Evolutionary conservation across 2,797 vertebrate genomes (phyloP), one percentile per base, ranked within the genome.

Genomic region (Scarus forsteni): DNA sequence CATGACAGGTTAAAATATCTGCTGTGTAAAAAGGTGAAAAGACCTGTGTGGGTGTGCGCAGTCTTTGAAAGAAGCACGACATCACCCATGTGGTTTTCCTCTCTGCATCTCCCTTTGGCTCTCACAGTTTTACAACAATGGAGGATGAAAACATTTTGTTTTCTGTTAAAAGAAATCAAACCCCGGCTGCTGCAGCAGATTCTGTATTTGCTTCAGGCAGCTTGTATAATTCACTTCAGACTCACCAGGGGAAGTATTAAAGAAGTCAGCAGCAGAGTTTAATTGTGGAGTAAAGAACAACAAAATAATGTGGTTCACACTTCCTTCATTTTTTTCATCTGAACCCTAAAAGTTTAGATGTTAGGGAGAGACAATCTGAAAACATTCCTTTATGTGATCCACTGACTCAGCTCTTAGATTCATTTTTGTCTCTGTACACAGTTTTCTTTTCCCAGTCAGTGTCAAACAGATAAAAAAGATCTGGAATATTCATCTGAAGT

Each of bases 201-300:
- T 64, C 60, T 79, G 69, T 73, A 73, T 73, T 89, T 75, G 85
- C 88, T 88, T 75, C 61, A 82, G 79, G 81, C 84, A 11, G 54
- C 62, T 81, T 80, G 77, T 85, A 72, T 85, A 85, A 88, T 85
- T 89, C 70, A 80, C 64, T 76, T 88, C 62, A 72, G 51, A 81
- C 58, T 54, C 67, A 77, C 70, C 76, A 66, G 53, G 54, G 71
- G 56, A 85, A 72, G 85, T 77, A 81, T 83, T 75, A 71, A 77
- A 81, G 71, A 81, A 73, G 61, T 69, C 62, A 66, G 49, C 43
- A 70, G 60, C 49, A 67, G 62, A 75, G 58, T 79, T 78, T 81
- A 27, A 66, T 59, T 85, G 76, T 57, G 34, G 54, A 39, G n/a
- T 38, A 55, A 66, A 56, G 8, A 12, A 56, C 42, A 43, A 57